Base-by-base conservation (phyloP, 2,888 invertebrate genomes). In the Cetonia aurata region DNA sequence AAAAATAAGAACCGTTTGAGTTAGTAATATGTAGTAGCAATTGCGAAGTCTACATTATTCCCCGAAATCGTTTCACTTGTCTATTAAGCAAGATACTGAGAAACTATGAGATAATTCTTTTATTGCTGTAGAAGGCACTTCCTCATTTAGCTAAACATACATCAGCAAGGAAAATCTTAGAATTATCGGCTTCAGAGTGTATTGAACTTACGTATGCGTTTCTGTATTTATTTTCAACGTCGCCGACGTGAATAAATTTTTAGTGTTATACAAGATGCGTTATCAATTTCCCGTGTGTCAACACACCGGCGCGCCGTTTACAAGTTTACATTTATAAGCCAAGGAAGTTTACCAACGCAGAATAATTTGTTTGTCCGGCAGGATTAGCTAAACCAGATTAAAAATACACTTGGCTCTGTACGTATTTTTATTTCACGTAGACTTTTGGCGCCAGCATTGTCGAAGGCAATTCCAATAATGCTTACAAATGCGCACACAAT, bases 211-310 rank as follows among this genome's bases (percentile, higher is more conserved):
- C 10, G 42, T 42, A n/a, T 13, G 48, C 19, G 41, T 8, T 3
- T 46, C 44, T 15, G 12, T 48, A 62, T 62, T 31, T 50, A 48
- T 50, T 33, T 62, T 19, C 31, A 31, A 48, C 48, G 33, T 12
- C 2, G 33, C 3, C 41, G 56, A 15, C 15, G 33, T 62, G 46
- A 48, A 62, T 48, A 62, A 62, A 25, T 57, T 62, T 10, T 25
- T 25, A 25, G 25, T 62, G 62, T 48, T 62, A 62, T 48, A 48
- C 48, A 33, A 46, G 48, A 48, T n/a, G 46, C 15, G 46, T 62
- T 62, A 62, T 62, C 62, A 62, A 50, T 62, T 62, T 62, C n/a
- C 62, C 25, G 6, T 17, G 6, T 48, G 62, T 48, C 31, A 46
- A 62, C 48, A 25, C 25, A 48, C n/a, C 31, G 13, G 15, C 62